These are phyloP conservation scores for Caracal caracal DNA, from an alignment of 2,113 vertebrate species.

Conservation along the genomic window DNA sequence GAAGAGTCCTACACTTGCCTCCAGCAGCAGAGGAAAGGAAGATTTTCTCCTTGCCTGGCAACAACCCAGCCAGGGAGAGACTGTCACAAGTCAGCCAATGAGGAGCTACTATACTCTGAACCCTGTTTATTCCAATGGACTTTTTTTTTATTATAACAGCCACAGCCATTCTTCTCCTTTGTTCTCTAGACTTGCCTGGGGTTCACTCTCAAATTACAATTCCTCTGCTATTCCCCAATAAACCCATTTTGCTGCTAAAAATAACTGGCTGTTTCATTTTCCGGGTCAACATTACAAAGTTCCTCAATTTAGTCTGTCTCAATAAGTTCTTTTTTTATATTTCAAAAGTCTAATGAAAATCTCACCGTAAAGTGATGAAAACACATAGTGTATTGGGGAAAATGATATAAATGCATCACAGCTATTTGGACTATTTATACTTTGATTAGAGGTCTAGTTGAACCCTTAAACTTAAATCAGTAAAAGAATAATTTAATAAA, in stretches of 20 bases:
- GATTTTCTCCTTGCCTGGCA: background rate
- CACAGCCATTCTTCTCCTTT: background rate
- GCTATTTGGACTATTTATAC: background rate
- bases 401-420: background rate
- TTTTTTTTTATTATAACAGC: background rate
- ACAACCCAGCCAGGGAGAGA: background rate
- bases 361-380: background rate
- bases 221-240: background rate
- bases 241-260: background rate
- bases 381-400: background rate
- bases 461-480: background rate
- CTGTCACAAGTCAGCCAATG: background rate
- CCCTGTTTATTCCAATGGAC: background rate
- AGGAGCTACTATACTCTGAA: background rate
- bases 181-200: background rate
- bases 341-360: background rate
- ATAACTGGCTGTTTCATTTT: background rate
- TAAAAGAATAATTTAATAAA: background rate
- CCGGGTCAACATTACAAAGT: background rate
- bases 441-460: background rate
- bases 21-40: background rate
- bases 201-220: background rate
- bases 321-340: constrained; percentile 8
- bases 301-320: background rate
- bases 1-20: background rate